Conservation (phyloP, 2,113 vertebrate genomes). For the Tupaia chinensis region DNA sequence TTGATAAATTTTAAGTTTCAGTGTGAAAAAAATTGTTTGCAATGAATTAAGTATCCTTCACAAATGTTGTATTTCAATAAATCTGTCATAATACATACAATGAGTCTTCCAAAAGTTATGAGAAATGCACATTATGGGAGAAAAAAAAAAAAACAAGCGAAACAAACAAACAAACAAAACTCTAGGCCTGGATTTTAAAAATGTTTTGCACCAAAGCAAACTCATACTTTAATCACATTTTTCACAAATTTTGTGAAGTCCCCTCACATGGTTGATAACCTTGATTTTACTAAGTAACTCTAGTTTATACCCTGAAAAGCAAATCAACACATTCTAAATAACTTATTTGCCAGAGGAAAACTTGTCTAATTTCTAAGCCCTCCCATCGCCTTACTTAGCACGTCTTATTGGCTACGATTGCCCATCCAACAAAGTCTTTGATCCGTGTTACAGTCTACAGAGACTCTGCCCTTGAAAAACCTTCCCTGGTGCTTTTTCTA, state of each 20-base stretch:
- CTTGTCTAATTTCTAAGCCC: conserved; percentile 40
- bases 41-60: neutral
- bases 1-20: neutral
- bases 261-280: neutral
- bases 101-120: too few relatives aligned
- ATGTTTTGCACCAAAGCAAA: too few relatives aligned
- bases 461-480: conserved; percentile 69
- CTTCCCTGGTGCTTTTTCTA: conserved; percentile 34
- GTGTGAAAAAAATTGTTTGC: neutral
- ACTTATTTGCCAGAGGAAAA: conserved; percentile 40
- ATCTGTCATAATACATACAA: neutral
- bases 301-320: conserved; percentile 58
- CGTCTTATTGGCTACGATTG: neutral
- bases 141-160: too few relatives aligned
- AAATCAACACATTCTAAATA: conserved; percentile 26
- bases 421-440: conserved; percentile 37
- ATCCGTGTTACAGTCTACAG: neutral
- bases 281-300: conserved; percentile 54
- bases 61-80: neutral
- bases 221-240: too few relatives aligned
- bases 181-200: too few relatives aligned
- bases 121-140: too few relatives aligned
- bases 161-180: too few relatives aligned
- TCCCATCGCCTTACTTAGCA: conserved; percentile 17
- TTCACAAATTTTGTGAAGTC: too few relatives aligned